These are phyloP conservation scores for Rhizoglyphus robini DNA, from an alignment of 1,140 invertebrate genomes.

Conservation along the genomic window DNA sequence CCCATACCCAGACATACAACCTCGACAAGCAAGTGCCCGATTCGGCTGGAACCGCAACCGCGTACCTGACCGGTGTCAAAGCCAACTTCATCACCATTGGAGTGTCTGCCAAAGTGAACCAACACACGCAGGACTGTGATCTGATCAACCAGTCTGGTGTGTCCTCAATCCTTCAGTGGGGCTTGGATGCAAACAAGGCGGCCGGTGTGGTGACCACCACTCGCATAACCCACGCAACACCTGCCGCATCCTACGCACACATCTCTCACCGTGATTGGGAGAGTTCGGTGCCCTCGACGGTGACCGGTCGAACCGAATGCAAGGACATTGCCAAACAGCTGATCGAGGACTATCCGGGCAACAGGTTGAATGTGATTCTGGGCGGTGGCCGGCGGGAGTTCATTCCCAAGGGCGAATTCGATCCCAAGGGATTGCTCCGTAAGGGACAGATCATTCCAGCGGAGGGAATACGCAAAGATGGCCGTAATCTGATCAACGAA, in stretches of 20 bases:
- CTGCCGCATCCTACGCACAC: constrained; percentile 67
- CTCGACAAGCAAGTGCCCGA: constrained; percentile 41
- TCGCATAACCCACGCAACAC: constrained; percentile 79
- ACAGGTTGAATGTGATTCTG: constrained; percentile 50
- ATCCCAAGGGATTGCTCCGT: neutral
- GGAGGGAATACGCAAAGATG: neutral
- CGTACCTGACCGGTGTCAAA: constrained; percentile 70
- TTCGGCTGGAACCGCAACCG: constrained; percentile 73
- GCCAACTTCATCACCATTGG: constrained; percentile 62
- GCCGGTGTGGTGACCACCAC: constrained; percentile 76
- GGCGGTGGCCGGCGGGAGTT: constrained; percentile 34
- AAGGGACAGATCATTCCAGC: neutral
- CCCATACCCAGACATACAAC: constrained; percentile 10
- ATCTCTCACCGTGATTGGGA: constrained; percentile 61
- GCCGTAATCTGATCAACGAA: constrained; percentile 18
- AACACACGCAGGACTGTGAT: constrained; percentile 47
- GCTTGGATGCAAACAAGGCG: constrained; percentile 28
- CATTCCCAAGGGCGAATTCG: constrained; percentile 18
- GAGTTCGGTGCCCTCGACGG: constrained; percentile 44
- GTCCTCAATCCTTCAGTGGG: constrained; percentile 40
- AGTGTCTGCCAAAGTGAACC: constrained; percentile 50
- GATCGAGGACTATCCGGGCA: constrained; percentile 54
- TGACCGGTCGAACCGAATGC: constrained; percentile 10
- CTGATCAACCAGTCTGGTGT: constrained; percentile 44
- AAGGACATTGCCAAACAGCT: constrained; percentile 65